Percentiles rank a stretch among this genome's conserved stretches.
These are phyloP conservation scores for Tachypleus tridentatus DNA, from an alignment of 1,140 invertebrate species.

Conservation along the genomic window DNA sequence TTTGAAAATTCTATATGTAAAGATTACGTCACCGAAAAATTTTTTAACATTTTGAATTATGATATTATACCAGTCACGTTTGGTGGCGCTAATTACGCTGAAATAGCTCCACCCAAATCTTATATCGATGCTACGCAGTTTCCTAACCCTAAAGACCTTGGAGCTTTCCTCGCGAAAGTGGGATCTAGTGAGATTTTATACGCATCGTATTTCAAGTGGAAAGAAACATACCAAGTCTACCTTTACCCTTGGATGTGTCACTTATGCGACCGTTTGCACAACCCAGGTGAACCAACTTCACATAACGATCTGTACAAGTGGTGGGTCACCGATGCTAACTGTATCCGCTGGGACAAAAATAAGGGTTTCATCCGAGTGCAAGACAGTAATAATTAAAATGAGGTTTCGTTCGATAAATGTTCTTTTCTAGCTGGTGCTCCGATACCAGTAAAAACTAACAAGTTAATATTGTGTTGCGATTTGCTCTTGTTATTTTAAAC, in stretches of 20 bases:
- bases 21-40: slow-evolving; percentile 59
- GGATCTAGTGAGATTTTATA: slow-evolving; percentile 13
- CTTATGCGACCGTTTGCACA: slow-evolving; percentile 12
- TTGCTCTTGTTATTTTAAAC: no score
- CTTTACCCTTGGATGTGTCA: slow-evolving; percentile 9
- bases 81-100: slow-evolving; percentile 22
- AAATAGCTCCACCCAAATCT: slow-evolving; percentile 21
- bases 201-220: slow-evolving; percentile 17
- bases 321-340: slow-evolving; percentile 12
- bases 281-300: background rate
- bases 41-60: slow-evolving; percentile 27
- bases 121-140: slow-evolving; percentile 23
- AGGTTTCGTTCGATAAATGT: no score
- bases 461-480: no score
- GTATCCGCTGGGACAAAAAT: slow-evolving; percentile 6
- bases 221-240: slow-evolving; percentile 1
- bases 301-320: slow-evolving; percentile 13
- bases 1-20: slow-evolving; percentile 59
- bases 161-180: slow-evolving; percentile 14
- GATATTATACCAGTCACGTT: slow-evolving; percentile 26
- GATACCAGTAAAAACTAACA: no score
- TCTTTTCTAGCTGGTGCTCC: no score
- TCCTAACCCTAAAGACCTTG: slow-evolving; percentile 19
- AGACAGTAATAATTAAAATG: no score
- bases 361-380: no score